These are phyloP conservation scores for Microchrysa polita DNA, from an alignment of 2,888 invertebrate species.

Conservation along the genomic window DNA sequence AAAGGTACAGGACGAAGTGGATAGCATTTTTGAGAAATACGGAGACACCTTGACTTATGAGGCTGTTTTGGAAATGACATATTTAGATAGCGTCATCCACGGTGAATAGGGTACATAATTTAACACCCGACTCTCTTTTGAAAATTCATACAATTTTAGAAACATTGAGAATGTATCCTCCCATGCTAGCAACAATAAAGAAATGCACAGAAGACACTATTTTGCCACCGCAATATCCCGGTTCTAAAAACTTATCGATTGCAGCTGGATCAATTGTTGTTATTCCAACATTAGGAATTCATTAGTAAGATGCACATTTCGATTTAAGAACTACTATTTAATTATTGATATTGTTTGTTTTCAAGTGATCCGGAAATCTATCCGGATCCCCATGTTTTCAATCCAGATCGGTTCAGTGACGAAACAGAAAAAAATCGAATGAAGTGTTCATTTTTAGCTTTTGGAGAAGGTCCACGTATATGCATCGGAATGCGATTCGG, in stretches of 20 bases:
- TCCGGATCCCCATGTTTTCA: conserved; percentile 45
- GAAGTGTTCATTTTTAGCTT: conserved; percentile 45
- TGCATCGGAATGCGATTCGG: conserved; percentile 49
- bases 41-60: conserved; percentile 22
- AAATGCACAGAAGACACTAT: conserved; percentile 17
- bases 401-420: conserved; percentile 46
- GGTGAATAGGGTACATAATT: conserved; percentile 26
- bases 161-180: conserved; percentile 37
- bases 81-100: conserved; percentile 25
- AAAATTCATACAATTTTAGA: conserved; percentile 19
- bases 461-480: conserved; percentile 48
- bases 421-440: conserved; percentile 22
- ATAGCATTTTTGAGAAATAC: conserved; percentile 14
- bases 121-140: neutral
- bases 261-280: conserved; percentile 22
- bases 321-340: neutral
- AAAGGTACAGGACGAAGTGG: conserved; percentile 29
- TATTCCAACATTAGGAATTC: conserved; percentile 32
- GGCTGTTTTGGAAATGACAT: conserved; percentile 22
- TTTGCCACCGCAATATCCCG: conserved; percentile 42
- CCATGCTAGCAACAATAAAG: conserved; percentile 32
- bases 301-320: conserved; percentile 12
- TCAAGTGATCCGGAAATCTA: conserved; percentile 47
- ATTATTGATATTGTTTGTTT: conserved; percentile 13
- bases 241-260: neutral